Evolutionary conservation across 2,888 invertebrate genomes (phyloP).

Genomic region (Archips xylosteana): DNA sequence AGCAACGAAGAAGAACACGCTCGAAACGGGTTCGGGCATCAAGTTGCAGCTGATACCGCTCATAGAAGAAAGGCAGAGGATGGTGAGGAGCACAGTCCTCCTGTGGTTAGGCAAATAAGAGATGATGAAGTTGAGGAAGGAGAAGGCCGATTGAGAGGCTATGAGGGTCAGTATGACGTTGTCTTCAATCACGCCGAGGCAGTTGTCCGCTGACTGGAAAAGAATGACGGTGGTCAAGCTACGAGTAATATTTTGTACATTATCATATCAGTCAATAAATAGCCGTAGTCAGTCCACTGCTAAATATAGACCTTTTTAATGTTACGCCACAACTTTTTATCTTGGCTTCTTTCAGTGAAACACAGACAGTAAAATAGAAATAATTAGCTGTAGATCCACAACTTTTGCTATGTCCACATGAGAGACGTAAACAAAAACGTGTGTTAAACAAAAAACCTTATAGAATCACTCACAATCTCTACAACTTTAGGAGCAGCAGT

Average conservation of each 20-base stretch:
- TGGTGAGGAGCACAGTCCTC: slow-evolving; percentile 77
- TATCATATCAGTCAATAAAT: too few relatives aligned
- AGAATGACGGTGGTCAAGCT: neutral
- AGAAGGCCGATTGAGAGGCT: slow-evolving; percentile 87
- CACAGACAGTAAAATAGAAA: too few relatives aligned
- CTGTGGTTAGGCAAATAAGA: slow-evolving; percentile 84
- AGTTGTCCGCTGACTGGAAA: slow-evolving; percentile 71
- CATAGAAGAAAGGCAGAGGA: slow-evolving; percentile 80
- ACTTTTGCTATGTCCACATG: too few relatives aligned
- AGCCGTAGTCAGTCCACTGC: too few relatives aligned
- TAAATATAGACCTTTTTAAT: too few relatives aligned
- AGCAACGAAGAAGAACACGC: slow-evolving; percentile 72
- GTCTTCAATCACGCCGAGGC: slow-evolving; percentile 83
- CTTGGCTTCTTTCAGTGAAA: too few relatives aligned
- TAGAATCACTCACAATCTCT: slow-evolving; percentile 46
- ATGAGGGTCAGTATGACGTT: slow-evolving; percentile 87
- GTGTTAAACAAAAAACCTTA: neutral
- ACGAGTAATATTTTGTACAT: too few relatives aligned
- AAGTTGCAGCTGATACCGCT: slow-evolving; percentile 77
- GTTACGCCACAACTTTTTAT: too few relatives aligned
- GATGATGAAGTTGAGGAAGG: slow-evolving; percentile 85
- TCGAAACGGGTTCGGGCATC: slow-evolving; percentile 74
- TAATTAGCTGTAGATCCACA: too few relatives aligned
- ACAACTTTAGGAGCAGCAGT: slow-evolving; percentile 41
- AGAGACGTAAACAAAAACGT: too few relatives aligned